Percentiles rank a stretch among this genome's conserved stretches.
Evolutionary conservation across 2,888 invertebrate species (phyloP).

Genomic region (Drosophila kambysellisi): DNA sequence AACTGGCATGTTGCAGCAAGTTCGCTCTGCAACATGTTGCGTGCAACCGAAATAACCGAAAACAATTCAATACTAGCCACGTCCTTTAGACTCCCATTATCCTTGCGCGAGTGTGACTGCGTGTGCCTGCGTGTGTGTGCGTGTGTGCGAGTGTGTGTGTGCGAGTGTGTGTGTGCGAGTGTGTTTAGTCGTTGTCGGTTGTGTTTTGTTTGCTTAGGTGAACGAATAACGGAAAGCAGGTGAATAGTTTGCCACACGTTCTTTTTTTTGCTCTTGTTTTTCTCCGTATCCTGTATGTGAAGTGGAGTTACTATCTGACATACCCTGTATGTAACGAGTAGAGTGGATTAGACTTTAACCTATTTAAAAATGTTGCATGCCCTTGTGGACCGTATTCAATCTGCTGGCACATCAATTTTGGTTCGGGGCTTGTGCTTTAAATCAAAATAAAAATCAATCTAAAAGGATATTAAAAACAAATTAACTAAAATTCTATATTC

Average conservation of each 20-base stretch:
- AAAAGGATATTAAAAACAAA: neutral
- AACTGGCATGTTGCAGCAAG: constrained; percentile 43
- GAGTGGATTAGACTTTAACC: neutral
- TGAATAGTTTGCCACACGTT: constrained; percentile 46
- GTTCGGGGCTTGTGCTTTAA: neutral
- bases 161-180: constrained; percentile 5
- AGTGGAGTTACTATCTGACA: neutral
- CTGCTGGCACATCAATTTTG: neutral
- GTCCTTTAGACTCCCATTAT: constrained; percentile 52
- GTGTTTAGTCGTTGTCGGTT: constrained; percentile 26
- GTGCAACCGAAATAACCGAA: constrained; percentile 37
- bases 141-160: neutral
- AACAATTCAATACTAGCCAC: constrained; percentile 29
- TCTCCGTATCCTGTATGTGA: neutral
- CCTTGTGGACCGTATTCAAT: neutral
- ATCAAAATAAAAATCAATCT: neutral
- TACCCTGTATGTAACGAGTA: constrained; percentile 15
- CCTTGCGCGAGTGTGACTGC: constrained; percentile 42
- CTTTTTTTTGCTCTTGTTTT: constrained; percentile 13
- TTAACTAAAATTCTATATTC: neutral
- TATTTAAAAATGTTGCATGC: neutral
- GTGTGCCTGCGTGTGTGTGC: neutral
- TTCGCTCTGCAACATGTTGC: constrained; percentile 57
- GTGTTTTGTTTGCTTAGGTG: constrained; percentile 46
- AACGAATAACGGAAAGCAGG: constrained; percentile 34